Percentiles rank a stretch among this genome's conserved stretches.
These are phyloP conservation scores for Melanotaenia maccullochi DNA, from an alignment of 2,797 vertebrate genomes.

Conservation along the genomic window DNA sequence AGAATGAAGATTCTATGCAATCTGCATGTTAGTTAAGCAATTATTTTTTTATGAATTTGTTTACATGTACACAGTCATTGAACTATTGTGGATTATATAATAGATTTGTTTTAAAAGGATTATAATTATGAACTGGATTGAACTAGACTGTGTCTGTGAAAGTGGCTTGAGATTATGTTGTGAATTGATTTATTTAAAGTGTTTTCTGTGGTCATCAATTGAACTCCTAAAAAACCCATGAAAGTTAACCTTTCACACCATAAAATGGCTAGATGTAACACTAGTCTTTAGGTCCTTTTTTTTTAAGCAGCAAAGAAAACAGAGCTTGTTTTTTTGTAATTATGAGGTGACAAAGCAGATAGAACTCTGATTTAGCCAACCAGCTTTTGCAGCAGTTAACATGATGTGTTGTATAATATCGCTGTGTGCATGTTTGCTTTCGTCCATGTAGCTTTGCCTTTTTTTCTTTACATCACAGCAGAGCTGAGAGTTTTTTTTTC, in stretches of 20 bases:
- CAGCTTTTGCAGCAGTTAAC: background rate
- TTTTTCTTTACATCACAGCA: background rate
- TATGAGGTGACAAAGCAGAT: background rate
- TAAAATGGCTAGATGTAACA: background rate
- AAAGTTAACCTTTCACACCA: background rate
- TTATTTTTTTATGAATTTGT: background rate
- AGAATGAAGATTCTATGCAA: background rate
- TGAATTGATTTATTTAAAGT: conserved; percentile 4
- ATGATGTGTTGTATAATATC: background rate
- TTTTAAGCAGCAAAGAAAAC: background rate
- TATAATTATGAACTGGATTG: no score
- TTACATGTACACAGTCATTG: background rate
- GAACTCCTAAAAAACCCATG: background rate
- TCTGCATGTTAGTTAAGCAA: background rate
- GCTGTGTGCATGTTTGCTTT: background rate
- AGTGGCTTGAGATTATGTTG: background rate
- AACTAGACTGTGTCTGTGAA: background rate
- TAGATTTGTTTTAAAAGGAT: no score
- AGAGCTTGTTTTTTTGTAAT: background rate
- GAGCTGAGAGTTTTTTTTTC: background rate
- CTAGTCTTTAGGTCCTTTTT: background rate
- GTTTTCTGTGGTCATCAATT: background rate
- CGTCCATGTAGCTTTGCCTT: background rate
- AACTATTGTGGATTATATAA: background rate
- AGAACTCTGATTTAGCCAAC: background rate